Conservation (phyloP, 1,140 invertebrate genomes). For the Goniozus legneri region DNA sequence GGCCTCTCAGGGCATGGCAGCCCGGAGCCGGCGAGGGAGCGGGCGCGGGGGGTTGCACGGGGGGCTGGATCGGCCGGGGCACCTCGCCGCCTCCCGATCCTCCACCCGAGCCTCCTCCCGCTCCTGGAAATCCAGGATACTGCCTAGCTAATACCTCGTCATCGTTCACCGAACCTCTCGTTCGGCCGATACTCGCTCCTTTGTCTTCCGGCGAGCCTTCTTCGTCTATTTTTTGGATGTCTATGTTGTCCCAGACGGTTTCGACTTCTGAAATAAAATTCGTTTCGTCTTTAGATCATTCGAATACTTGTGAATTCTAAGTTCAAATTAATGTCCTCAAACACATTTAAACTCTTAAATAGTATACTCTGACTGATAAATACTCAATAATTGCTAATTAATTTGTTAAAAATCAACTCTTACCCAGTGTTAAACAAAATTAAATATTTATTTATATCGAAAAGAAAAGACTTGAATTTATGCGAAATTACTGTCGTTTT, state of each 20-base stretch:
- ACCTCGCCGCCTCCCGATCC: conserved; percentile 16
- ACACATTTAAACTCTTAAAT: no score
- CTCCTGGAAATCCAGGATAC: conserved; percentile 16
- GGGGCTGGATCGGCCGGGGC: conserved; percentile 14
- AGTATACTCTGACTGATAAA: no score
- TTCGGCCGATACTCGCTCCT: neutral
- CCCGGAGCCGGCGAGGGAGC: conserved; percentile 25
- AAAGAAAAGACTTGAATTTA: no score
- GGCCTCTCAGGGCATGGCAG: conserved; percentile 50
- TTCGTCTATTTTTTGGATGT: conserved; percentile 32
- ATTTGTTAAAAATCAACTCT: no score
- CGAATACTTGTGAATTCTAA: no score
- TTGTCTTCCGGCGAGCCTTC: conserved; percentile 5
- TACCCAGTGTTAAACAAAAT: no score
- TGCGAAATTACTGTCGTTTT: no score
- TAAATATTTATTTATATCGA: no score
- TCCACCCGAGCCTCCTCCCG: conserved; percentile 12
- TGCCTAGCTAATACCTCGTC: conserved; percentile 1
- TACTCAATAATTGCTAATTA: no score
- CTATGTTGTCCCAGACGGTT: conserved; percentile 29
- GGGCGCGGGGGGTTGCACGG: neutral
- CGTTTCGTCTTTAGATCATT: no score
- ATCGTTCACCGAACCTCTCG: neutral
- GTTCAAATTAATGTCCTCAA: no score
- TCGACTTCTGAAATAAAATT: conserved; percentile 24